These are phyloP conservation scores for Fragum whitleyi DNA, from an alignment of 2,888 invertebrate species.

Conservation along the genomic window DNA sequence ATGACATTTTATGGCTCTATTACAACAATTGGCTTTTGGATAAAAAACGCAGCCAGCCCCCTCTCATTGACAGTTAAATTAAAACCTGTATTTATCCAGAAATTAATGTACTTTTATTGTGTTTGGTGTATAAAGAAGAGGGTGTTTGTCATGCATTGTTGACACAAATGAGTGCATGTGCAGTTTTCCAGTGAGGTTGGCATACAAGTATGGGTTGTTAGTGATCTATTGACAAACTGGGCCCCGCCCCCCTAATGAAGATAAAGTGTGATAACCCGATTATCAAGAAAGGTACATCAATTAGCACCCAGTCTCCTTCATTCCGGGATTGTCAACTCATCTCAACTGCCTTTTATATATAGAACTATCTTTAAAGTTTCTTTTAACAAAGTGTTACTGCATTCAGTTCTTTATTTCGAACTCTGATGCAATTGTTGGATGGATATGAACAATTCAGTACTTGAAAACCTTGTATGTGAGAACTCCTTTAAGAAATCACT, in stretches of 20 bases:
- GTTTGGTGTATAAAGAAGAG: background rate
- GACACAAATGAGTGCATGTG: conserved; percentile 43
- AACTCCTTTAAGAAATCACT: no score
- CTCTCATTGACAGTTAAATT: conserved; percentile 7
- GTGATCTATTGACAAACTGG: conserved; percentile 22
- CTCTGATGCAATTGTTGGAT: no score
- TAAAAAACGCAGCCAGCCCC: conserved; percentile 7
- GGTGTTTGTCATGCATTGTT: conserved; percentile 44
- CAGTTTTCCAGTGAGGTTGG: conserved; percentile 10
- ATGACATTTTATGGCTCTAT: conserved; percentile 17
- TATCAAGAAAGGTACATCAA: conserved; percentile 20
- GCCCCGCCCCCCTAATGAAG: conserved; percentile 19
- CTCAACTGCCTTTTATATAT: no score
- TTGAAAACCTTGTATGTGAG: no score
- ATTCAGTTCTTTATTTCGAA: no score
- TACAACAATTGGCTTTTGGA: conserved; percentile 1
- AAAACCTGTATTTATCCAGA: conserved; percentile 50
- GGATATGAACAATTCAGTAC: no score
- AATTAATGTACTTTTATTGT: conserved; percentile 4
- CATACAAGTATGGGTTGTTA: conserved; percentile 25
- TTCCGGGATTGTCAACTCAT: no score
- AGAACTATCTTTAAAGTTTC: no score
- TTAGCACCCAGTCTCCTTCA: conserved; percentile 1
- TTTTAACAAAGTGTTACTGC: no score
- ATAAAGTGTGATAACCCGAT: conserved; percentile 12